These are phyloP conservation scores for Pandion haliaetus DNA, from an alignment of 2,113 vertebrate species.

Conservation along the genomic window DNA sequence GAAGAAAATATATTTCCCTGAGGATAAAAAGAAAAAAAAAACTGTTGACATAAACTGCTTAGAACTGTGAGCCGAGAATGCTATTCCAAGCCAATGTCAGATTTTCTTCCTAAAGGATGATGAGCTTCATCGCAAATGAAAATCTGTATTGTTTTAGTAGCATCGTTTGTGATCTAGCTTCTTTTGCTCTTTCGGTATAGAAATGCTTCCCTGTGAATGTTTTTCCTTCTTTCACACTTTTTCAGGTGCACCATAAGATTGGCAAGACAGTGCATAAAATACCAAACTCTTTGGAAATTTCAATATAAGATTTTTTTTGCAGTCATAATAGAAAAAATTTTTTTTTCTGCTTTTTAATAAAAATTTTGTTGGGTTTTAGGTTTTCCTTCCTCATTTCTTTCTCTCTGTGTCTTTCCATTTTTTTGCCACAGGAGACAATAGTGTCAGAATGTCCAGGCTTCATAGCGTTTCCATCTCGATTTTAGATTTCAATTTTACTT, in stretches of 20 bases:
- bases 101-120: not conserved
- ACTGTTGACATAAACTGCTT: not conserved
- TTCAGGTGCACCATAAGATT: not conserved
- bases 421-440: not conserved
- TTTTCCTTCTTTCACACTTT: not conserved
- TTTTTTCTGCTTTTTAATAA: not conserved
- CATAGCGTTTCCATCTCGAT: not conserved
- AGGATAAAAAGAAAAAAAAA: not conserved
- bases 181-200: not conserved
- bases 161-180: not conserved
- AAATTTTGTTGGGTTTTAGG: not conserved
- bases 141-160: not conserved
- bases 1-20: conserved; percentile 8
- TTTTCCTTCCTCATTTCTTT: not conserved
- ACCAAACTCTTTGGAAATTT: not conserved
- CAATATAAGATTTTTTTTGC: not conserved
- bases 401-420: not conserved
- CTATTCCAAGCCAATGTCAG: not conserved
- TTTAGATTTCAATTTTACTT: not conserved
- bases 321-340: not conserved
- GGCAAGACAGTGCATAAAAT: not conserved
- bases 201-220: not conserved
- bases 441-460: not conserved
- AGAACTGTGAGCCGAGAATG: not conserved
- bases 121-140: accelerated